Evolutionary conservation across 2,113 vertebrate genomes (phyloP).

Genomic region (Cepphus grylle): DNA sequence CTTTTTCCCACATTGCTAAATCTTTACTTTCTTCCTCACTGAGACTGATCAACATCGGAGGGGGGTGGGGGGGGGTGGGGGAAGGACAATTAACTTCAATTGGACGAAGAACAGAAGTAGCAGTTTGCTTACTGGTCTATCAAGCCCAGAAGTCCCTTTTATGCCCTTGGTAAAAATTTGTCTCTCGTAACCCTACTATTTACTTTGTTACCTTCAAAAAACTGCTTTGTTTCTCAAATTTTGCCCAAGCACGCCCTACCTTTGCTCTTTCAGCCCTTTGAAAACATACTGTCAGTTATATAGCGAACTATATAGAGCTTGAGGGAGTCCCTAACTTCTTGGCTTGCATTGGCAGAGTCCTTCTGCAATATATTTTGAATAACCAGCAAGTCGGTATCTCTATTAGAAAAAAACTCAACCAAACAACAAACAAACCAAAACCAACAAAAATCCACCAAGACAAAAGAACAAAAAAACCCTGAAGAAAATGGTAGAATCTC

Average conservation of each 20-base stretch:
- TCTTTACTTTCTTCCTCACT: neutral
- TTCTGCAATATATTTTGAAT: neutral
- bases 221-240: neutral
- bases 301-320: rapidly evolving
- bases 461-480: neutral
- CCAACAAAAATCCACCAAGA: neutral
- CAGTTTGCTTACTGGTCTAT: neutral
- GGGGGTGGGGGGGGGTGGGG: too few relatives aligned
- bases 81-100: neutral
- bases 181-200: neutral
- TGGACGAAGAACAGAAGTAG: neutral
- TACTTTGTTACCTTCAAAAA: neutral
- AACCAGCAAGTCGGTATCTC: neutral
- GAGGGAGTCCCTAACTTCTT: neutral
- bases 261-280: neutral
- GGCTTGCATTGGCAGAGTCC: neutral
- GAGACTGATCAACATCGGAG: neutral
- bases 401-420: neutral
- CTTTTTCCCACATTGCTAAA: neutral
- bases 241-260: rapidly evolving
- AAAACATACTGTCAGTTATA: neutral
- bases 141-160: neutral
- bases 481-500: neutral
- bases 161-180: neutral
- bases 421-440: neutral